Evolutionary conservation across 2,888 invertebrate genomes (phyloP), one percentile per base, ranked within the genome.

Genomic region (Steromphala cineraria): DNA sequence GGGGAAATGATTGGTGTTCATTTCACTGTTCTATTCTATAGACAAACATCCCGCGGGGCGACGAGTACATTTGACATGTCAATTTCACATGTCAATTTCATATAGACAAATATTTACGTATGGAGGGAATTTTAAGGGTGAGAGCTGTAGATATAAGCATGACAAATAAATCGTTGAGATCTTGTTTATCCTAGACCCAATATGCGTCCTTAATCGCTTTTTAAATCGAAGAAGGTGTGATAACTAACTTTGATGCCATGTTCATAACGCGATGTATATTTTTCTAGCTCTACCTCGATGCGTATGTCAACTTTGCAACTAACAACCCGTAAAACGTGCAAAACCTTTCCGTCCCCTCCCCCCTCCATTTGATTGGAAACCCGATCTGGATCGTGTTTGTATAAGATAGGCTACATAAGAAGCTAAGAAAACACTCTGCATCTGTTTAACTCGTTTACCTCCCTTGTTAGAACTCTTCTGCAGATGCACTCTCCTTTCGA

Each of bases 401-500:
- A 71, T 71, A 71, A 71, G 71, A 71, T 71, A 28, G 40, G 71
- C 71, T 19, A 71, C 71, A 71, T 71, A 71, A 71, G 71, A 71
- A 36, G 36, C 71, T n/a, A 36, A 15, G 71, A 36, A 71, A 71
- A 71, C 71, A 71, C 36, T 17, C 71, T 71, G 40, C 71, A 71
- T 71, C 71, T 71, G 71, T 71, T 71, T 5, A 36, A 15, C 71
- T 71, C 71, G 71, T 71, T 71, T 71, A 71, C 71, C 71, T 71
- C 71, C 71, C 71, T 71, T 71, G 71, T 71, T 71, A 71, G 40
- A 71, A 19, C 36, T 36, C 71, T 71, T 36, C 71, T 36, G 40
- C 71, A 71, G 71, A 71, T 71, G 71, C 71, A 8, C 40, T 71
- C 36, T 28, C 15, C 31, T 71, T 36, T 31, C 10, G 19, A 31